Evolutionary conservation across 2,113 vertebrate genomes (phyloP), one percentile per base, ranked within the genome.

Genomic region (Haemorhous mexicanus): DNA sequence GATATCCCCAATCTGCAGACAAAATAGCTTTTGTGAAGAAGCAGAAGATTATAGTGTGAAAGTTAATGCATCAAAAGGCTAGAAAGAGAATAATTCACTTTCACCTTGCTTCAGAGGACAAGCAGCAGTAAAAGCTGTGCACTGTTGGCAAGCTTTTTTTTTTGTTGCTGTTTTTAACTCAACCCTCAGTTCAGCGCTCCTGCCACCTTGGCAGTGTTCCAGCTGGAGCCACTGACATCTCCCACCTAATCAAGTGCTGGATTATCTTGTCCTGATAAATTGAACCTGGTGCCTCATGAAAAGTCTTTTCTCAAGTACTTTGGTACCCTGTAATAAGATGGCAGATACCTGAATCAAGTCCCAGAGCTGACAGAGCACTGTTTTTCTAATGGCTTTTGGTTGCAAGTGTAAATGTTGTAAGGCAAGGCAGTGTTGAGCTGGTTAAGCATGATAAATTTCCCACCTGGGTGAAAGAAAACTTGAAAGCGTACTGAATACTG

Each of bases 231-330:
- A 68, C 93, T 98, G 97, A 97, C 97, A 97, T 97, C 97, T 98
- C 92, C 96, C 85, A 98, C 97, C 97, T 98, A 97, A 98, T 98
- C 97, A 98, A 98, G 96, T 96, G 87, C 95, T 95, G 97, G 97
- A 98, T 98, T 98, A 98, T 98, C 97, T 98, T 98, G 97, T 98
- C 95, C 97, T 98, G 98, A 97, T 98, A 98, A 98, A 98, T 97
- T 98, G 98, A 97, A 98, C 97, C 95, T 69, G 67, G 95, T 95
- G 95, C 95, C 94, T 97, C 61, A 37, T 97, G 95, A 98, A 97
- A 98, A 97, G 97, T 97, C 96, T 97, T 98, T 95, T 85, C 97
- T 97, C 93, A 95, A 97, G 91, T 97, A 95, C 74, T 97, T 96
- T 28, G 56, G 95, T 97, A 92, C 92, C 68, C 74, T 93, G 50